phyloP scores from a whole-genome alignment of 1,140 invertebrate genomes.

The Pomphorhynchus laevis region DNA sequence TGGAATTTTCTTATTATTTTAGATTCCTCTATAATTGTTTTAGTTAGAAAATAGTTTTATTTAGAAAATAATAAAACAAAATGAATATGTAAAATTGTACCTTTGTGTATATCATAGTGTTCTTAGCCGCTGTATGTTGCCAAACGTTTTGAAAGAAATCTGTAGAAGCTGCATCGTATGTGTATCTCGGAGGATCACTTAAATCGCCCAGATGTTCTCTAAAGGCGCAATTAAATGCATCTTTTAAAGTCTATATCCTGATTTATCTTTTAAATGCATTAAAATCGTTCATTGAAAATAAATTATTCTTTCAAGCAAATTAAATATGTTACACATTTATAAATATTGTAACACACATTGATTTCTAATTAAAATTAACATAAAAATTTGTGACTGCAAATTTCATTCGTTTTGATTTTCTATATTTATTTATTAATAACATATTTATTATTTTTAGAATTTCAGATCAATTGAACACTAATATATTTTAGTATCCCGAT shows the following conservation, averaged over 20 bases:
- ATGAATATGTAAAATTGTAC: slow-evolving; percentile 19
- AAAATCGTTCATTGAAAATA: no score
- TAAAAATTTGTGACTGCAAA: no score
- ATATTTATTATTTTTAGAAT: no score
- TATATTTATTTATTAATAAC: no score
- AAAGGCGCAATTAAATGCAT: slow-evolving; percentile 5
- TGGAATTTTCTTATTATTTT: no score
- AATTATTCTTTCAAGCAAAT: no score
- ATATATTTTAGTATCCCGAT: no score
- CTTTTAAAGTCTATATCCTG: neutral
- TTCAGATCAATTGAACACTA: no score
- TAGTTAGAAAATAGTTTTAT: neutral
- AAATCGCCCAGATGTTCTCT: slow-evolving; percentile 40
- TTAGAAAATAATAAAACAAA: neutral
- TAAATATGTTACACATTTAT: no score
- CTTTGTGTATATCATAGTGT: slow-evolving; percentile 51
- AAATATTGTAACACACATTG: no score
- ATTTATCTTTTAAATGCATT: slow-evolving; percentile 6
- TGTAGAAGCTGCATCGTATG: slow-evolving; percentile 2
- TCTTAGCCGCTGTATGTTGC: slow-evolving; percentile 34
- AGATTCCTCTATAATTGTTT: neutral
- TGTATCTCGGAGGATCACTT: neutral
- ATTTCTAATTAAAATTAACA: no score
- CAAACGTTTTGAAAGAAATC: slow-evolving; percentile 43
- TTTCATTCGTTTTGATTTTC: no score